Evolutionary conservation across 2,113 vertebrate species (phyloP), one percentile per base, ranked within the genome.

Genomic region (Catagonus wagneri): DNA sequence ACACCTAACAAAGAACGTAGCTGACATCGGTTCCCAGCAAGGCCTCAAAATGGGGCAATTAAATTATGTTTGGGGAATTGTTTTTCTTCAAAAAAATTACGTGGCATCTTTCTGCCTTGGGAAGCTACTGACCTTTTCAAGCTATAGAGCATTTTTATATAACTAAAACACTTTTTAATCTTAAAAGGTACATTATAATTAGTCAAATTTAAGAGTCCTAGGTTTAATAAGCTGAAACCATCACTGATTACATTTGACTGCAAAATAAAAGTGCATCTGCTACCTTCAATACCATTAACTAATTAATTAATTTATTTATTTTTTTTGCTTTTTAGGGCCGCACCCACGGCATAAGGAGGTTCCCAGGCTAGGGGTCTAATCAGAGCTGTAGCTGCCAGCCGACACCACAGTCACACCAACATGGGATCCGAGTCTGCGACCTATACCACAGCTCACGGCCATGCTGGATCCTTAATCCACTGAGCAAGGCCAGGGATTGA

Each of bases 61-160:
- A 96, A 97, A 96, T 79, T 13, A 87, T 95, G 87, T 90, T 78
- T 86, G 71, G 44, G 0, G 17, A 83, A 27, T 68, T 93, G 83
- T 75, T 72, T 80, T 65, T 96, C 89, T 83, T 97, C 80, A 16
- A 58, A 61, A 75, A 81, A 87, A 66, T 85, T 83, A 94, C 16
- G 80, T 25, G 65, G 58, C 34, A 61, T 11, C 7, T 63, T 68
- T 88, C 13, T 83, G 75, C 74, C 78, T 39, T 58, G 86, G 5
- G 56, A 94, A 89, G 61, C 19, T 34, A 90, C 56, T 7, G 17
- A 90, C 81, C 61, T 96, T 63, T 97, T 94, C 76, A 83, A 97
- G 92, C 19, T 80, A 54, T 71, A 96, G 81, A 94, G 83, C 29
- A 79, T 83, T 84, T 94, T 93, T 83, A 78, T 78, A 81, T 3